These are phyloP conservation scores for Australoheros scitulus DNA, from an alignment of 2,113 vertebrate genomes.

Conservation along the genomic window DNA sequence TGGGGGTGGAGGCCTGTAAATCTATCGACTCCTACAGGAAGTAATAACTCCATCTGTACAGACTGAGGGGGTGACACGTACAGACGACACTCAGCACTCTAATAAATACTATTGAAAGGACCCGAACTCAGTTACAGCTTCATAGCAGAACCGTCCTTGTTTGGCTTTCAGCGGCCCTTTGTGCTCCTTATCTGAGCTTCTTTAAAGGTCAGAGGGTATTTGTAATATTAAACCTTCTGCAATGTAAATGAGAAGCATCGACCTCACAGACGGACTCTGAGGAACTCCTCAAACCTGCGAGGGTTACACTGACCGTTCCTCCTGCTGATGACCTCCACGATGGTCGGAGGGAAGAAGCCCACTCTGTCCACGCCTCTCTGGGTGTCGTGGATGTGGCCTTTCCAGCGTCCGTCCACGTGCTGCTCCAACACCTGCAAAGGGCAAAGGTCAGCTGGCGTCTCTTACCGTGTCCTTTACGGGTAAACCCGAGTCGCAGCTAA, in stretches of 20 bases:
- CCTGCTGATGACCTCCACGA: constrained; percentile 94
- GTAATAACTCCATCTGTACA: neutral
- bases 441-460: neutral
- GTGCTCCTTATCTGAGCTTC: no score
- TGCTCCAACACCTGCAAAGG: constrained; percentile 89
- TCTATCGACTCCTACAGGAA: neutral
- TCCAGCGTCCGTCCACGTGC: constrained; percentile 93
- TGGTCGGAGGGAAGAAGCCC: constrained; percentile 92
- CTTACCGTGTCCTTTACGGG: neutral
- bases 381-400: constrained; percentile 91
- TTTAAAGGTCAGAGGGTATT: neutral
- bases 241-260: no score
- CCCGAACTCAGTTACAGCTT: neutral
- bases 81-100: neutral
- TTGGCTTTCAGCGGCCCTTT: no score
- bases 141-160: neutral
- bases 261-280: no score
- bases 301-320: constrained; percentile 78
- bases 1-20: neutral
- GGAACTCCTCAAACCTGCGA: neutral
- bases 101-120: no score
- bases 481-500: neutral
- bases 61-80: neutral
- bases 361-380: constrained; percentile 90
- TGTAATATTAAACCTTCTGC: neutral